Conservation (phyloP, 2,113 vertebrate genomes). For the Chlorodrepanis virens region DNA sequence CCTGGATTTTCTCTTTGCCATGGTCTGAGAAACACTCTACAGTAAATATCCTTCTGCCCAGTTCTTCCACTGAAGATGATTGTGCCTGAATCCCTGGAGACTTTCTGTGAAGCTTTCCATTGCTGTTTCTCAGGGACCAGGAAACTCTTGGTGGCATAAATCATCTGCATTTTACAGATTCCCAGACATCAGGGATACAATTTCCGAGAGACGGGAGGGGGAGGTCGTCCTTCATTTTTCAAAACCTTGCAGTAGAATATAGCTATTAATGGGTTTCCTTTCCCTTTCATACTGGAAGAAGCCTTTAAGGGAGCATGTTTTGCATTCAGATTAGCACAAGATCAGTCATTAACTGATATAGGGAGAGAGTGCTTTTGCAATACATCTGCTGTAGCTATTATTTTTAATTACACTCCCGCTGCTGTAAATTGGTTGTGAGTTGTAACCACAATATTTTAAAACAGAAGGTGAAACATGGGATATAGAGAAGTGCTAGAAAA, state of each 20-base stretch:
- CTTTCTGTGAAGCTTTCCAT: slow-evolving; percentile 7
- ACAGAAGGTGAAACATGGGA: background rate
- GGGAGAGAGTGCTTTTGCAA: slow-evolving; percentile 51
- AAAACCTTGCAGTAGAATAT: slow-evolving; percentile 33
- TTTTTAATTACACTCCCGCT: slow-evolving; percentile 71
- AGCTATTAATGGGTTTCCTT: slow-evolving; percentile 46
- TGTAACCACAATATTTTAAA: slow-evolving; percentile 30
- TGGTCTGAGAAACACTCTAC: background rate
- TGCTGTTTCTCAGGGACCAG: slow-evolving; percentile 7
- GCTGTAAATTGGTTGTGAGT: slow-evolving; percentile 28
- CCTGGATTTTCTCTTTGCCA: background rate
- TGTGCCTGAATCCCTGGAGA: background rate
- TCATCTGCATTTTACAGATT: slow-evolving; percentile 46
- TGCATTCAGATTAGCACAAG: slow-evolving; percentile 52
- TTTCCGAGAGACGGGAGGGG: background rate
- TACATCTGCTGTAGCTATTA: slow-evolving; percentile 61
- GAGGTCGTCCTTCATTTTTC: slow-evolving; percentile 33
- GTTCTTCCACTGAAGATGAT: background rate
- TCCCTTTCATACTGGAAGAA: slow-evolving; percentile 28
- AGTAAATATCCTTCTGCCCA: background rate
- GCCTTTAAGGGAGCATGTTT: background rate
- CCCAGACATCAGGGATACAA: slow-evolving; percentile 2
- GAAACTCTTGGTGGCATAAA: slow-evolving; percentile 29
- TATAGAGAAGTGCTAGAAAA: background rate
- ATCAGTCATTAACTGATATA: background rate